phyloP scores from a whole-genome alignment of 1,140 invertebrate species.

The Drosophila tsacasi region DNA sequence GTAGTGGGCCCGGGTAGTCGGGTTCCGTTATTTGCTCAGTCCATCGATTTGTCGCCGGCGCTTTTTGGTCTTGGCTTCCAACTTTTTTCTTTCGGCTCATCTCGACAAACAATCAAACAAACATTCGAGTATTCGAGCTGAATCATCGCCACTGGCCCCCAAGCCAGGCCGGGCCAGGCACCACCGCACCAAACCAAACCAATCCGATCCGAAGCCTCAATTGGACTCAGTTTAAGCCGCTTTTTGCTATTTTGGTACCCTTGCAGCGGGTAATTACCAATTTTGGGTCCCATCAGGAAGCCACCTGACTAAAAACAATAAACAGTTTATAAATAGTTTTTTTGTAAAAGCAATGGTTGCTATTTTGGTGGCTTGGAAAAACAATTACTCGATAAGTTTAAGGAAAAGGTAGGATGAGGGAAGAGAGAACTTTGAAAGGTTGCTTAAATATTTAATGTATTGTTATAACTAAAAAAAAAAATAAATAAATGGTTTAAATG shows the following conservation, averaged over 20 bases:
- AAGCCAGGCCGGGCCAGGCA: slow-evolving; percentile 14
- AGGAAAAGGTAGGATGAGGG: not conserved
- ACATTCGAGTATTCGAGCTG: slow-evolving; percentile 58
- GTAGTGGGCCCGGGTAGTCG: slow-evolving; percentile 53
- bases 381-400: not conserved
- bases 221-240: slow-evolving; percentile 70
- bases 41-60: slow-evolving; percentile 42
- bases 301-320: slow-evolving; percentile 9
- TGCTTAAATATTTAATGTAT: not conserved
- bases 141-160: slow-evolving; percentile 61
- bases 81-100: slow-evolving; percentile 45
- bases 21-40: slow-evolving; percentile 70
- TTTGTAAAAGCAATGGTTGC: not conserved
- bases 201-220: slow-evolving; percentile 57
- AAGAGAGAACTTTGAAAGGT: not conserved
- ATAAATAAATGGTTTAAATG: not conserved
- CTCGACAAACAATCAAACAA: slow-evolving; percentile 66
- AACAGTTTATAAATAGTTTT: slow-evolving; percentile 9
- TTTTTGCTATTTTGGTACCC: slow-evolving; percentile 46
- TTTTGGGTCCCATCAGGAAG: slow-evolving; percentile 14
- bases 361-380: not conserved
- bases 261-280: slow-evolving; percentile 14
- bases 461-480: no score
- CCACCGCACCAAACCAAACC: slow-evolving; percentile 21
- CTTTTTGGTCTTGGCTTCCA: slow-evolving; percentile 20